These are phyloP conservation scores for Lochmaea capreae DNA, from an alignment of 2,888 invertebrate species.

Conservation along the genomic window DNA sequence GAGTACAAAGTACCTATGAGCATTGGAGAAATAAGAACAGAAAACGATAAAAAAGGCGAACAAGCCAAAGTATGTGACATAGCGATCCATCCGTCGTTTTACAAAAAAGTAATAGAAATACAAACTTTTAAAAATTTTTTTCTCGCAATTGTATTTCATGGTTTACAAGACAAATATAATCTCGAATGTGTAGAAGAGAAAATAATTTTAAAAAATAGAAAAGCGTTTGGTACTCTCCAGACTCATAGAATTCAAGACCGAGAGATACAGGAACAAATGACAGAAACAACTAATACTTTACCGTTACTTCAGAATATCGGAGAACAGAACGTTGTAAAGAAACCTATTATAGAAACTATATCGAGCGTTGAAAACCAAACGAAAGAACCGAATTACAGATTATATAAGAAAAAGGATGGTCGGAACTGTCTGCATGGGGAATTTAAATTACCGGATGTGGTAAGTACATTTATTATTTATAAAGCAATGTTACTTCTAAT, in stretches of 20 bases:
- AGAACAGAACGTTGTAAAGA: constrained; percentile 42
- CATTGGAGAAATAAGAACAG: constrained; percentile 83
- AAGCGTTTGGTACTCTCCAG: constrained; percentile 79
- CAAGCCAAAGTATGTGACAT: constrained; percentile 85
- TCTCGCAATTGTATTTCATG: constrained; percentile 83
- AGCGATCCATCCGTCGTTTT: constrained; percentile 83
- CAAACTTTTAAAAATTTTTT: constrained; percentile 83
- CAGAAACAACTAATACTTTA: constrained; percentile 33
- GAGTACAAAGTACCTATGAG: constrained; percentile 90
- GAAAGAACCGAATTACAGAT: constrained; percentile 70
- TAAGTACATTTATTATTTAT: constrained; percentile 59
- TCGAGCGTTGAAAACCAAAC: constrained; percentile 54
- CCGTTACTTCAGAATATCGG: constrained; percentile 52
- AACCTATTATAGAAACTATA: constrained; percentile 59
- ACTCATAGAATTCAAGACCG: constrained; percentile 80
- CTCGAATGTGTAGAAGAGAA: constrained; percentile 76
- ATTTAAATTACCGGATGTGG: constrained; percentile 72
- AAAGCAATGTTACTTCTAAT: no score
- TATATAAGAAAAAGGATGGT: constrained; percentile 71
- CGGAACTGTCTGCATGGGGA: constrained; percentile 72
- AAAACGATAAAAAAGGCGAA: constrained; percentile 79
- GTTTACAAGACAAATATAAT: constrained; percentile 81
- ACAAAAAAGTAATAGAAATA: constrained; percentile 78
- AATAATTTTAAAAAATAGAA: constrained; percentile 78
- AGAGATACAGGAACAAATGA: constrained; percentile 68